Evolutionary conservation across 1,140 invertebrate species (phyloP).

Genomic region (Helicorthomorpha holstii): DNA sequence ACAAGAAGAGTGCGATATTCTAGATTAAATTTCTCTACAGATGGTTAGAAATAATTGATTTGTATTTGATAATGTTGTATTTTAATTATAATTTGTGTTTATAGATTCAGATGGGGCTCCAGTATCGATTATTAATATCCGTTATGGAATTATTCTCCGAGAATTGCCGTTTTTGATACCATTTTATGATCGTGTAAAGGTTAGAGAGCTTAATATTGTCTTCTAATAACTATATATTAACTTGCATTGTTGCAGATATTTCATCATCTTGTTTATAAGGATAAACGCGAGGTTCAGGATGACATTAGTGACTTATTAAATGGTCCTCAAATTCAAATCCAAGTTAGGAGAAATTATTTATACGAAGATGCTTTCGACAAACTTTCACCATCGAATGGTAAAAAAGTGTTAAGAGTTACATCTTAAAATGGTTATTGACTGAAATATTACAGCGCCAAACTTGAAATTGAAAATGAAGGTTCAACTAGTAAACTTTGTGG

Average conservation of each 20-base stretch:
- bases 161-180: slow-evolving; percentile 86
- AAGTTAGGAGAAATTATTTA: slow-evolving; percentile 72
- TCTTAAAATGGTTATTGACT: slow-evolving; percentile 1
- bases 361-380: slow-evolving; percentile 97
- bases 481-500: slow-evolving; percentile 73
- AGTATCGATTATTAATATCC: slow-evolving; percentile 68
- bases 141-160: slow-evolving; percentile 68
- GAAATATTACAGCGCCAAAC: slow-evolving; percentile 50
- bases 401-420: slow-evolving; percentile 2
- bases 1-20: too few species aligned
- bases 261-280: slow-evolving; percentile 42
- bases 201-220: too few species aligned
- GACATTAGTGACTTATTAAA: slow-evolving; percentile 51
- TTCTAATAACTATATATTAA: background rate
- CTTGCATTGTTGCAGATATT: slow-evolving; percentile 40
- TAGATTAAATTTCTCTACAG: slow-evolving; percentile 35
- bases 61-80: background rate
- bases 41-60: background rate
- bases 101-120: slow-evolving; percentile 52
- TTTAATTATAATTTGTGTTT: slow-evolving; percentile 11
- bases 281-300: slow-evolving; percentile 54
- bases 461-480: slow-evolving; percentile 68
- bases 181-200: slow-evolving; percentile 65
- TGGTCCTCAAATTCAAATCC: slow-evolving; percentile 55
- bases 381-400: slow-evolving; percentile 72